Evolutionary conservation across 2,113 vertebrate genomes (phyloP).

Genomic region (Miniopterus natalensis): DNA sequence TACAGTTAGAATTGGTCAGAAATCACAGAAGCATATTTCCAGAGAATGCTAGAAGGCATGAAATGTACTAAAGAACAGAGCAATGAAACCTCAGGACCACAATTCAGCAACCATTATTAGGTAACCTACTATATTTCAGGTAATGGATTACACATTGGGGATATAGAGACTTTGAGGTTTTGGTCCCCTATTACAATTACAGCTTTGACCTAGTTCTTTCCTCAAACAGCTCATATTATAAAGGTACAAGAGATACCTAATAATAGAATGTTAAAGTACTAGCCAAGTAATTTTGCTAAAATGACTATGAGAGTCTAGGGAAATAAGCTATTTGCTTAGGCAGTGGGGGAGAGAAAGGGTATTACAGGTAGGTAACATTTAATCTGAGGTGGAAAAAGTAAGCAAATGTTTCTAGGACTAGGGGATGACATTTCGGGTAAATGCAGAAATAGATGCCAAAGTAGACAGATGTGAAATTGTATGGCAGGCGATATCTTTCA

Average conservation of each 20-base stretch:
- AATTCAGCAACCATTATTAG: conserved; percentile 43
- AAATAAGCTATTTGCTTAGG: conserved; percentile 39
- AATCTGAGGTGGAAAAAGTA: not conserved
- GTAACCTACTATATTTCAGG: conserved; percentile 41
- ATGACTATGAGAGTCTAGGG: not conserved
- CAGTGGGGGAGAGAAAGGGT: not conserved
- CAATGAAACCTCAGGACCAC: not conserved
- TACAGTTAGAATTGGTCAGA: conserved; percentile 68
- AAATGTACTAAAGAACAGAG: conserved; percentile 37
- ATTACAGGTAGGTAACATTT: not conserved
- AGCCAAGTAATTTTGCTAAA: conserved; percentile 33
- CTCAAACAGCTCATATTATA: conserved; percentile 27
- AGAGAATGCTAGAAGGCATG: conserved; percentile 44
- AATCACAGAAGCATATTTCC: conserved; percentile 60
- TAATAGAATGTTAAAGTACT: conserved; percentile 37
- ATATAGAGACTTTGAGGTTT: conserved; percentile 59
- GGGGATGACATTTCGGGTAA: not conserved
- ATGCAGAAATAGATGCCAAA: not conserved
- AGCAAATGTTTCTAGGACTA: not conserved
- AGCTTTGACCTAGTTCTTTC: conserved; percentile 63
- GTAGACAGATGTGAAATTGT: not conserved
- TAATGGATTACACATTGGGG: conserved; percentile 17
- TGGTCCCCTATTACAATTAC: conserved; percentile 39
- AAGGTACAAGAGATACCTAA: not conserved
- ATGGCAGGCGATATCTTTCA: not conserved